Conservation (phyloP, 2,113 vertebrate species). For the Fregata magnificens region DNA sequence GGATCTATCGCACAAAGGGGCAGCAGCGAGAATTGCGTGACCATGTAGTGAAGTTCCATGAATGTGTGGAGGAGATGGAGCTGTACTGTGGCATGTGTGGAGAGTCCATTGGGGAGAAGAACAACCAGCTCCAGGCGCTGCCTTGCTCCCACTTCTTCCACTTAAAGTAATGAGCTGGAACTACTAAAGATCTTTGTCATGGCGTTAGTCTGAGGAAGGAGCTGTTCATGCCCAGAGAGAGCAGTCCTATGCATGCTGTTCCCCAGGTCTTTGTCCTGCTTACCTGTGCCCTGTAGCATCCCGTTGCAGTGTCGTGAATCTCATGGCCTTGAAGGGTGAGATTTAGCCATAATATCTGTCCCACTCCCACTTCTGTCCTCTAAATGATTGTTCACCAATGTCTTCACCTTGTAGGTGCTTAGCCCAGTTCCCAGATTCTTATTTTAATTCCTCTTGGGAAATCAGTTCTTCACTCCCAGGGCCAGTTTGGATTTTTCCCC, state of each 20-base stretch:
- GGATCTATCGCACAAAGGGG: slow-evolving; percentile 85
- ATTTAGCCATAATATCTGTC: background rate
- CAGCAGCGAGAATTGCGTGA: slow-evolving; percentile 86
- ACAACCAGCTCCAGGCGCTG: slow-evolving; percentile 95
- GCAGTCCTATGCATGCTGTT: background rate
- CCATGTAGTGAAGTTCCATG: slow-evolving; percentile 95
- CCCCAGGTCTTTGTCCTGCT: background rate
- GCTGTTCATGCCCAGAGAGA: background rate
- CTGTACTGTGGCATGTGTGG: slow-evolving; percentile 98
- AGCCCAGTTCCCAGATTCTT: background rate
- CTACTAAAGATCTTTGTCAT: background rate
- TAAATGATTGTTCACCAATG: accelerated
- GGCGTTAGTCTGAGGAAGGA: background rate
- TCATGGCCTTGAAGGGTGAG: background rate
- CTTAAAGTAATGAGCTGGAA: slow-evolving; percentile 81
- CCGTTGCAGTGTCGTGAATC: background rate
- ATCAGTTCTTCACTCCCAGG: background rate
- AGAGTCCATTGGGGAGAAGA: slow-evolving; percentile 95
- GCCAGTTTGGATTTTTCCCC: background rate
- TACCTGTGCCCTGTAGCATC: background rate
- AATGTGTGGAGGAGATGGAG: slow-evolving; percentile 97
- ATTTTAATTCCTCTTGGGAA: background rate
- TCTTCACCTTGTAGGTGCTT: background rate
- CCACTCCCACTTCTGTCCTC: background rate
- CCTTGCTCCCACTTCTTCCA: slow-evolving; percentile 98